Evolutionary conservation across 2,797 vertebrate genomes (phyloP).

Genomic region (Tadarida brasiliensis): DNA sequence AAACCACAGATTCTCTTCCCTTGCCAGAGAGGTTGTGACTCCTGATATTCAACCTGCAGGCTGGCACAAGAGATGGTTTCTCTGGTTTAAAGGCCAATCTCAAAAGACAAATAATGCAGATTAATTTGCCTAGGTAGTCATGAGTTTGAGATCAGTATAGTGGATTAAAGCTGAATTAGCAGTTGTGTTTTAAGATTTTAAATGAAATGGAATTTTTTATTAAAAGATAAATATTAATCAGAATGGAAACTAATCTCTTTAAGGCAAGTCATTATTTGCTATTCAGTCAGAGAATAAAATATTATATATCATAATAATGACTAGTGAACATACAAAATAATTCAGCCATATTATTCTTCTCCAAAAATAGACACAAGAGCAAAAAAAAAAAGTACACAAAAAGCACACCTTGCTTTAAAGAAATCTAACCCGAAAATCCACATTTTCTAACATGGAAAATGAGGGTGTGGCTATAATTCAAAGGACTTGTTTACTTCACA

Average conservation of each 20-base stretch:
- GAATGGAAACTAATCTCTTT: conserved; percentile 8
- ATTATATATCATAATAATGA: neutral
- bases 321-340: neutral
- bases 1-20: neutral
- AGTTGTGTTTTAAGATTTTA: conserved; percentile 43
- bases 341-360: neutral
- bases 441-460: conserved; percentile 45
- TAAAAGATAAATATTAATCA: neutral
- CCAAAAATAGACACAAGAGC: neutral
- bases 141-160: neutral
- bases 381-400: neutral
- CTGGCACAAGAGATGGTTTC: neutral
- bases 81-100: conserved; percentile 1
- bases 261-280: conserved; percentile 37
- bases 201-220: neutral
- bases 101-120: neutral
- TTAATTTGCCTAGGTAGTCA: neutral
- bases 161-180: conserved; percentile 26
- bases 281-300: neutral
- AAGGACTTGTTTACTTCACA: neutral
- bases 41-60: neutral
- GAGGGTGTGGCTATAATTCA: neutral
- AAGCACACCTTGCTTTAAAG: neutral
- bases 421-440: conserved; percentile 16
- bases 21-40: neutral